These are phyloP conservation scores for Teleiodes luculella DNA, from an alignment of 2,888 invertebrate species.

Conservation along the genomic window DNA sequence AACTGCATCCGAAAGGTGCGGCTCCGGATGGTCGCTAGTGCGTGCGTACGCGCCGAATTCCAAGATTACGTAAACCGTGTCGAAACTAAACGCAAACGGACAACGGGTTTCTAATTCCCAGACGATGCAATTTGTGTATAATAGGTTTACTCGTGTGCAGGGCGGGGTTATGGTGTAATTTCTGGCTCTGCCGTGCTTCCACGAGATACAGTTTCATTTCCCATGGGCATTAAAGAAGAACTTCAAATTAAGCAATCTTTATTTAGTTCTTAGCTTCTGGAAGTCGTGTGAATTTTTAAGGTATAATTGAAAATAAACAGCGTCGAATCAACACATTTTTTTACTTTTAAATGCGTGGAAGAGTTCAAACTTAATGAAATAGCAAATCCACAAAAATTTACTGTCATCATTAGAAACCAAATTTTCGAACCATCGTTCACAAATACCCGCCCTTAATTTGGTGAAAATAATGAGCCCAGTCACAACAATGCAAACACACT, in stretches of 20 bases:
- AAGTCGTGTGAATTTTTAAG: not conserved
- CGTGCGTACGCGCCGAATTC: conserved; percentile 23
- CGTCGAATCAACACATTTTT: too few relatives aligned
- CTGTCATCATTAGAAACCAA: not conserved
- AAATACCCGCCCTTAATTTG: conserved; percentile 11
- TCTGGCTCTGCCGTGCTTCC: not conserved
- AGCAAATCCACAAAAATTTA: too few relatives aligned
- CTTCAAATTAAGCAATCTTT: not conserved
- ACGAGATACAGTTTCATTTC: not conserved
- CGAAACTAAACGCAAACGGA: conserved; percentile 33
- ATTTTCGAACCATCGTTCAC: too few relatives aligned
- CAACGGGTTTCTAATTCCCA: conserved; percentile 38
- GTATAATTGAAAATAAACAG: too few relatives aligned
- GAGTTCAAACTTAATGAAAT: too few relatives aligned
- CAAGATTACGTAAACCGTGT: conserved; percentile 36
- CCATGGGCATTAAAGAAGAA: not conserved
- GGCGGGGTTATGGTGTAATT: conserved; percentile 9
- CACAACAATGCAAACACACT: conserved; percentile 44
- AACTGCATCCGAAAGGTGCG: conserved; percentile 3
- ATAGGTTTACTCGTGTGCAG: not conserved
- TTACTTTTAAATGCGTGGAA: too few relatives aligned
- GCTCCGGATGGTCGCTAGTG: conserved; percentile 23
- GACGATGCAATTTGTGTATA: conserved; percentile 26
- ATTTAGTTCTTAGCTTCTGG: not conserved
- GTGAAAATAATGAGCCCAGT: conserved; percentile 11